Conservation (phyloP, 1,140 invertebrate species). For the Chelonus insularis region DNA sequence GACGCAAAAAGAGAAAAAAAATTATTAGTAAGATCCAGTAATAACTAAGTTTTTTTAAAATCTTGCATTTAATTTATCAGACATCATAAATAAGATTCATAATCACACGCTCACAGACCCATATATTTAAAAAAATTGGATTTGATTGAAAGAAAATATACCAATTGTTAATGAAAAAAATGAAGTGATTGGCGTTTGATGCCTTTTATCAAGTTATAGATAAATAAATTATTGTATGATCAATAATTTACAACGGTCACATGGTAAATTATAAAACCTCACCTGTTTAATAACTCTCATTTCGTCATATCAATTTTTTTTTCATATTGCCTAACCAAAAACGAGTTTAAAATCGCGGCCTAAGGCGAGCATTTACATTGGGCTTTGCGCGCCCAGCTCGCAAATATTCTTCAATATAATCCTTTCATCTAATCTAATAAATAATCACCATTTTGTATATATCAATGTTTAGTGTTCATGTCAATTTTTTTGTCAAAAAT, state of each 20-base stretch:
- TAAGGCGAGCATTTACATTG: conserved; percentile 47
- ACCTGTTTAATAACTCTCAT: conserved; percentile 43
- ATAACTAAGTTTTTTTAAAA: no score
- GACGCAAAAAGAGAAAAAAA: background rate
- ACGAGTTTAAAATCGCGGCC: conserved; percentile 59
- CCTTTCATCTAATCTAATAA: background rate
- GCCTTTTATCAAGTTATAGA: no score
- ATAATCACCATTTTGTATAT: no score
- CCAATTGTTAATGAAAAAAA: no score
- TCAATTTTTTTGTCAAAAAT: no score
- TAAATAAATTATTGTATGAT: background rate
- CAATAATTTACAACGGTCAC: conserved; percentile 18
- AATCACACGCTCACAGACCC: no score
- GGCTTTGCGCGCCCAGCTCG: conserved; percentile 60
- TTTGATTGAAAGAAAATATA: no score
- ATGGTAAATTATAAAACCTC: conserved; percentile 45
- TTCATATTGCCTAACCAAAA: conserved; percentile 15
- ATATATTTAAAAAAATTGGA: no score
- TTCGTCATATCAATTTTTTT: background rate
- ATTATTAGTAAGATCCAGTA: background rate
- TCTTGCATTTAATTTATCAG: no score
- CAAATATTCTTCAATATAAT: conserved; percentile 3
- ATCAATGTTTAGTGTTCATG: no score
- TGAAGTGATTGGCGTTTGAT: no score
- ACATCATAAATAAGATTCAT: no score